Percentiles rank a stretch among this genome's conserved stretches.
phyloP scores from a whole-genome alignment of 2,113 vertebrate species.

The Eleginops maclovinus region DNA sequence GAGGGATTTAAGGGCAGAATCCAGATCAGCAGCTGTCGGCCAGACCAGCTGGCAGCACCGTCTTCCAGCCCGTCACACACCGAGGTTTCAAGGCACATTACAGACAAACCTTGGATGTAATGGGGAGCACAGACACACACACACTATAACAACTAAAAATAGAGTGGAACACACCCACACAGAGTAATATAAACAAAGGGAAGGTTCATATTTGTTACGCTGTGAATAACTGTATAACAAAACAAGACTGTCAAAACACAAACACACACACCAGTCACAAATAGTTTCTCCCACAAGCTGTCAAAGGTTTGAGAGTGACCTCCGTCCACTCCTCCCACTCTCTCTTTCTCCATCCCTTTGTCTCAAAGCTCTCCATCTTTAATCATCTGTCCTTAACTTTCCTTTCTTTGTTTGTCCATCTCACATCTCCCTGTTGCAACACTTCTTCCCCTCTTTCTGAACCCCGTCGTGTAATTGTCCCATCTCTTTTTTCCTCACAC shows the following conservation, averaged over 20 bases:
- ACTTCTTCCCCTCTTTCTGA: constrained; percentile 4
- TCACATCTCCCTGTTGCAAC: constrained; percentile 15
- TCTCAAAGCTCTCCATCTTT: constrained; percentile 27
- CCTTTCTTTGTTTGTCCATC: constrained; percentile 27
- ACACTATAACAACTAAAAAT: constrained; percentile 49
- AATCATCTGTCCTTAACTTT: constrained; percentile 13
- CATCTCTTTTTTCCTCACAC: constrained; percentile 41
- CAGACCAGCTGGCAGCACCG: constrained; percentile 59
- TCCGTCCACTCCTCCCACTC: constrained; percentile 38
- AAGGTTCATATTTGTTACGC: constrained; percentile 43
- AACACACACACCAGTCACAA: constrained; percentile 38
- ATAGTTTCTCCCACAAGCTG: constrained; percentile 62
- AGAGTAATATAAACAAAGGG: constrained; percentile 41
- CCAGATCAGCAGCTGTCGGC: constrained; percentile 60
- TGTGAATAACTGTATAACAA: constrained; percentile 39
- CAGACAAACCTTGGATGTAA: constrained; percentile 52
- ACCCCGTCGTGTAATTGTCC: constrained; percentile 39
- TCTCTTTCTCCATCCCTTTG: constrained; percentile 35
- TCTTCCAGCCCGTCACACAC: constrained; percentile 52
- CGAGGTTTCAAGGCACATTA: constrained; percentile 57
- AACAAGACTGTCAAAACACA: constrained; percentile 36
- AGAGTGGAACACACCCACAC: constrained; percentile 40
- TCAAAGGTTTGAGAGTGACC: constrained; percentile 58
- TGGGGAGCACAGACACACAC: constrained; percentile 21
- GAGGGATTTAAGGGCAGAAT: constrained; percentile 63